Evolutionary conservation across 2,888 invertebrate genomes (phyloP).

Genomic region (Anorthoa munda): DNA sequence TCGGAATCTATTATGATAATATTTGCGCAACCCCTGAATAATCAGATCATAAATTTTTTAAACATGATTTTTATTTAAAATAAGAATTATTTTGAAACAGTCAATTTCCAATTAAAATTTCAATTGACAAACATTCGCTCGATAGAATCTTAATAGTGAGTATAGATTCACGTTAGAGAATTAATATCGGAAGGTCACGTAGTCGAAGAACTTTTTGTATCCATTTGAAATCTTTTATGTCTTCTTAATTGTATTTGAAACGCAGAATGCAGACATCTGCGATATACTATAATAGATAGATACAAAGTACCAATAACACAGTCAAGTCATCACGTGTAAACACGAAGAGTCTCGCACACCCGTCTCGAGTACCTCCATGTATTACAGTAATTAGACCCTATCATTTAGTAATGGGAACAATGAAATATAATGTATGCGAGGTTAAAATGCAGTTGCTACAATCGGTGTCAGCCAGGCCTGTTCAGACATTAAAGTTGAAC

Average conservation of each 20-base stretch:
- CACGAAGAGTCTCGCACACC: conserved; percentile 72
- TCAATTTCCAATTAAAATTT: conserved; percentile 32
- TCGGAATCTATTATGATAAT: conserved; percentile 11
- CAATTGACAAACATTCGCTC: conserved; percentile 23
- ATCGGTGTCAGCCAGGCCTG: conserved; percentile 78
- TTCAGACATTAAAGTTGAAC: conserved; percentile 66
- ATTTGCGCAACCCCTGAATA: conserved; percentile 25
- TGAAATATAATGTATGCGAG: conserved; percentile 82
- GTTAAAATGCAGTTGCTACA: conserved; percentile 79
- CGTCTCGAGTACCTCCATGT: conserved; percentile 52
- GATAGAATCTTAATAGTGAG: conserved; percentile 14
- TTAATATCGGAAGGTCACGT: conserved; percentile 56
- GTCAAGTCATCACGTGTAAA: conserved; percentile 77
- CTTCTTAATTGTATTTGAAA: conserved; percentile 38
- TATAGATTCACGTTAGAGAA: conserved; percentile 31
- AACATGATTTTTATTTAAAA: conserved; percentile 5
- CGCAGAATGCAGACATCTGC: conserved; percentile 26
- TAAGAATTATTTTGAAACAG: conserved; percentile 8
- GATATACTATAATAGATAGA: conserved; percentile 12
- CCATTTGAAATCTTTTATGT: conserved; percentile 24
- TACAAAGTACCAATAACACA: conserved; percentile 55
- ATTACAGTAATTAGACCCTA: conserved; percentile 86
- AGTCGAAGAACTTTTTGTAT: conserved; percentile 47
- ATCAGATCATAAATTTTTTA: conserved; percentile 7
- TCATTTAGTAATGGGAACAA: conserved; percentile 87